Evolutionary conservation across 2,888 invertebrate genomes (phyloP).

Genomic region (Carpatolechia fugitivella): DNA sequence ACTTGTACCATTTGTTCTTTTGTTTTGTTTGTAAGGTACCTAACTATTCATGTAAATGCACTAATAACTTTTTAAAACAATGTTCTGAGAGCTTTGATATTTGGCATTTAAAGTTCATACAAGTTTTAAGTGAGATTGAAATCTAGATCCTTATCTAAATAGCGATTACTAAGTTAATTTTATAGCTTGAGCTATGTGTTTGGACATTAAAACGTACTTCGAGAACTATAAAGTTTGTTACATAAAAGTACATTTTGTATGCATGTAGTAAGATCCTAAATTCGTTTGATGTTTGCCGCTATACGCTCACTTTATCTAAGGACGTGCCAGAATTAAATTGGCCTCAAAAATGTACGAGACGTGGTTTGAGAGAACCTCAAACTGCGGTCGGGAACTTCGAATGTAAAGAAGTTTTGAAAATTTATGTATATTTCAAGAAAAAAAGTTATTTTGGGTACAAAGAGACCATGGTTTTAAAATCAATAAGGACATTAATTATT

Average conservation of each 20-base stretch:
- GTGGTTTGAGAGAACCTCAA: conserved; percentile 5
- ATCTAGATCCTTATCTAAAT: too few relatives aligned
- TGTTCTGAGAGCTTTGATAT: too few relatives aligned
- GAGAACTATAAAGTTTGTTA: background rate
- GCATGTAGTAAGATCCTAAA: conserved; percentile 8
- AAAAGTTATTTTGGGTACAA: too few relatives aligned
- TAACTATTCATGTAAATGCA: too few relatives aligned
- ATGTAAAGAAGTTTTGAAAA: background rate
- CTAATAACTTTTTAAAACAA: too few relatives aligned
- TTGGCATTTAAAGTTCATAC: too few relatives aligned
- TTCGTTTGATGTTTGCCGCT: conserved; percentile 21
- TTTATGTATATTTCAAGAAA: background rate
- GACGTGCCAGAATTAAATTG: conserved; percentile 26
- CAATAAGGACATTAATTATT: too few relatives aligned
- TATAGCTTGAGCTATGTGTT: background rate
- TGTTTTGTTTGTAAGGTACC: too few relatives aligned
- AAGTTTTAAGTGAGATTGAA: too few relatives aligned
- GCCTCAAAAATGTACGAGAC: conserved; percentile 11
- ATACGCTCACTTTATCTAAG: conserved; percentile 18
- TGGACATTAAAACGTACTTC: background rate
- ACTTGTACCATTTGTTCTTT: too few relatives aligned
- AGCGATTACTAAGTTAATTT: background rate
- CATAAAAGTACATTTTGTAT: conserved; percentile 4
- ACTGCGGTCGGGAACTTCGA: background rate
- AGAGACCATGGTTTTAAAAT: too few relatives aligned